These are phyloP conservation scores for Nanorana parkeri DNA, from an alignment of 2,113 vertebrate genomes.

Conservation along the genomic window DNA sequence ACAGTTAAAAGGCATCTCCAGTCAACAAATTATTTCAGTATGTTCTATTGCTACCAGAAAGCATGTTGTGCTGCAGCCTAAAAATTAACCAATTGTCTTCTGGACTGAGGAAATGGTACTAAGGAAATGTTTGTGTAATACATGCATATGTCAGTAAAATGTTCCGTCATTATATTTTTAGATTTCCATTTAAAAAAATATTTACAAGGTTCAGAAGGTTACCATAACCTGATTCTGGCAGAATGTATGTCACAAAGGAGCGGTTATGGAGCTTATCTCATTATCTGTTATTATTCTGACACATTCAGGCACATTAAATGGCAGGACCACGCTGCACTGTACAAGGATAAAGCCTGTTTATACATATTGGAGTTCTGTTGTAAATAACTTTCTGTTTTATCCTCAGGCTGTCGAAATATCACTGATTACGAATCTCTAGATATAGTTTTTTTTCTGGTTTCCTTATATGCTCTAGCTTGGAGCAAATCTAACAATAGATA, in stretches of 20 bases:
- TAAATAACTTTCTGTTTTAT: background rate
- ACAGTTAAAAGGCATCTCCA: no score
- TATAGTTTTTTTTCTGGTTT: background rate
- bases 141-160: no score
- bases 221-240: background rate
- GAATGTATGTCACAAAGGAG: background rate
- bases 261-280: background rate
- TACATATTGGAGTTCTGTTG: background rate
- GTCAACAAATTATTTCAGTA: no score
- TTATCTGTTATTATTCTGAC: slow-evolving; percentile 14
- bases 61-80: no score
- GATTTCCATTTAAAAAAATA: no score
- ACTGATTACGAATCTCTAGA: background rate
- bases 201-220: no score
- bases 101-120: no score
- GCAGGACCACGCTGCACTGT: background rate
- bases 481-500: background rate
- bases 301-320: slow-evolving; percentile 2
- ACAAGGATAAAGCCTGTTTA: background rate
- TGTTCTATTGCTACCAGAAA: no score
- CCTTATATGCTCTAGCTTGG: background rate
- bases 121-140: no score
- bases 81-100: no score
- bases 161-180: no score
- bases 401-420: background rate